A percentile compares a stretch with the other conserved stretches of the same genome.
These are phyloP conservation scores for Drosophila infuscata DNA, from an alignment of 2,888 invertebrate species.

Conservation along the genomic window DNA sequence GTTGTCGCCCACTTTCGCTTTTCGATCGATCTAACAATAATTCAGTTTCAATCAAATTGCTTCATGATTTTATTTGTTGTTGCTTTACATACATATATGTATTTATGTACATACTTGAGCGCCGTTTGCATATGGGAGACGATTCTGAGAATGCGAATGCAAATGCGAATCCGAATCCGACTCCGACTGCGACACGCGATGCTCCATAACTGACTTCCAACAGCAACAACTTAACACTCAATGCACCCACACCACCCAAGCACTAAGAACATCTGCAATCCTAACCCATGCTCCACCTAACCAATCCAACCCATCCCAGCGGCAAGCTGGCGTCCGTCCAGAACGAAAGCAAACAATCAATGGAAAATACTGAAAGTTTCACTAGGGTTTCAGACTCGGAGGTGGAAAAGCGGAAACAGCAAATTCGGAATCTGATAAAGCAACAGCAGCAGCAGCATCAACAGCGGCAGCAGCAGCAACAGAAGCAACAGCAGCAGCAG, in stretches of 20 bases:
- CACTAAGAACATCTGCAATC: constrained; percentile 3
- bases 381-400: constrained; percentile 55
- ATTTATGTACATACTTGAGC: constrained; percentile 25
- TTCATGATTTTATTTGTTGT: constrained; percentile 51
- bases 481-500: too few species aligned
- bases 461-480: too few species aligned
- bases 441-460: neutral
- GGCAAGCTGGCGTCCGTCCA: constrained; percentile 52
- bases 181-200: constrained; percentile 49
- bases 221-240: constrained; percentile 28
- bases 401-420: constrained; percentile 43
- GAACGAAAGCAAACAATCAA: constrained; percentile 29
- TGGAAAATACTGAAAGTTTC: constrained; percentile 31
- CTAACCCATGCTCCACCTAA: neutral
- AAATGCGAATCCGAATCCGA: constrained; percentile 21
- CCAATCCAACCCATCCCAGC: neutral
- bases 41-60: constrained; percentile 72
- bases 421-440: constrained; percentile 25
- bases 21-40: constrained; percentile 84
- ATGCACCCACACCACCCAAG: neutral
- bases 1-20: constrained; percentile 67
- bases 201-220: constrained; percentile 20
- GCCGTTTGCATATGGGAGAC: constrained; percentile 45
- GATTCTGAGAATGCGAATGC: constrained; percentile 30
- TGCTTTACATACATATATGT: constrained; percentile 28